phyloP scores from a whole-genome alignment of 2,113 vertebrate genomes.

The Chloebia gouldiae region DNA sequence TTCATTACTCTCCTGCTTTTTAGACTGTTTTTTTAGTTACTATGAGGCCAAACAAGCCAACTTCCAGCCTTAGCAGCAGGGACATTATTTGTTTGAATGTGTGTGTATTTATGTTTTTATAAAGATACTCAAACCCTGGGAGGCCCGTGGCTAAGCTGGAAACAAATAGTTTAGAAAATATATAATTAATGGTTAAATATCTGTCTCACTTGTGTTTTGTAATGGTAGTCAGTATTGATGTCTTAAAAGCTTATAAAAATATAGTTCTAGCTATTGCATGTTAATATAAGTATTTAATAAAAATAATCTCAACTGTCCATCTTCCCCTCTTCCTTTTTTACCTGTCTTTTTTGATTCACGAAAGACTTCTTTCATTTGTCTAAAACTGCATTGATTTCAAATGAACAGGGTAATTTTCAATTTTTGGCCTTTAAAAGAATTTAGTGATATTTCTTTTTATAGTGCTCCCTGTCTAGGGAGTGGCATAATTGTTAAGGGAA shows the following conservation, averaged over 20 bases:
- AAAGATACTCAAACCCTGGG: not conserved
- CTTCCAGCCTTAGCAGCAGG: conserved; percentile 34
- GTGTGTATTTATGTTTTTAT: conserved; percentile 35
- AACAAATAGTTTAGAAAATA: not conserved
- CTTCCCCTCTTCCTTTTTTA: not conserved
- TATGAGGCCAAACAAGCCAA: not conserved
- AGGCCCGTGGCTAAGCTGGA: not conserved
- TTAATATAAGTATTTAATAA: not conserved
- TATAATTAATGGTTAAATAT: not conserved
- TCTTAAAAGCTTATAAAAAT: not conserved
- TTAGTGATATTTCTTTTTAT: not conserved
- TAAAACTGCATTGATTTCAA: conserved; percentile 14
- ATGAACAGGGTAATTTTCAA: not conserved
- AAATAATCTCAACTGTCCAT: not conserved
- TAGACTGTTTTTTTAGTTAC: conserved; percentile 49
- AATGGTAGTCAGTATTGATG: not conserved
- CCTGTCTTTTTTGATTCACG: conserved; percentile 37
- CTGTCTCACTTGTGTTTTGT: not conserved
- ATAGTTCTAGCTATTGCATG: not conserved
- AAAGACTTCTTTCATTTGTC: conserved; percentile 34
- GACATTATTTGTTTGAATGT: conserved; percentile 55
- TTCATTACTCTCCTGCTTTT: conserved; percentile 30
- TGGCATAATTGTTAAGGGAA: not conserved
- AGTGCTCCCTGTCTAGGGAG: not conserved
- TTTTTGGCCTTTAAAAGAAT: not conserved